These are phyloP conservation scores for Cerastis leucographa DNA, from an alignment of 2,888 invertebrate species.

Conservation along the genomic window DNA sequence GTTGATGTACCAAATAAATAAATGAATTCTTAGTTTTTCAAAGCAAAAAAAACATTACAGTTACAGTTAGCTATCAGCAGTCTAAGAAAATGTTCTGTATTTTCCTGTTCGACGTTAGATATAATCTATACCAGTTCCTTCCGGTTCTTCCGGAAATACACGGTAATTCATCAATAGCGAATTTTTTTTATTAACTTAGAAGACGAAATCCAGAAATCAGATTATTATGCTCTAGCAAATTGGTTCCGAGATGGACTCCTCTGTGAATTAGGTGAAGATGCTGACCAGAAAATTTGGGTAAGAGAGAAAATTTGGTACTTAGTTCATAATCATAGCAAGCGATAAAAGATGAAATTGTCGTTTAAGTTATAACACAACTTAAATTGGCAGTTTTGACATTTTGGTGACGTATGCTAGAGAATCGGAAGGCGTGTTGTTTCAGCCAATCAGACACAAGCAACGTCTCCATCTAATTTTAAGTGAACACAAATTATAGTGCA, in stretches of 20 bases:
- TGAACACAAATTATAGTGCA: too few relatives aligned
- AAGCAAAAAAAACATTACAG: neutral
- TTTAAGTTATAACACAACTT: too few relatives aligned
- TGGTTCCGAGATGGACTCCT: neutral
- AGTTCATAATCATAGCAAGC: neutral
- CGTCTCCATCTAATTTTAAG: too few relatives aligned
- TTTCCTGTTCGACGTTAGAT: neutral
- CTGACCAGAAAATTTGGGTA: neutral
- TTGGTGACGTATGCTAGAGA: too few relatives aligned
- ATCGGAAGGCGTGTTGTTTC: too few relatives aligned
- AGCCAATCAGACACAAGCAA: too few relatives aligned
- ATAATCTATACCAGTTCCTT: neutral
- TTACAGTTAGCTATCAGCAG: neutral
- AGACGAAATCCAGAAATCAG: constrained; percentile 7
- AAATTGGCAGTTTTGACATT: too few relatives aligned
- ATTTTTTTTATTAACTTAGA: neutral
- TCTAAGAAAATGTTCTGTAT: neutral
- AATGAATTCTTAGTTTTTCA: neutral
- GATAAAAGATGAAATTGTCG: too few relatives aligned
- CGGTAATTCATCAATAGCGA: neutral
- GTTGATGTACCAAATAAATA: too few relatives aligned
- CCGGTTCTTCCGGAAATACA: neutral
- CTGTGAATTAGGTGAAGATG: neutral
- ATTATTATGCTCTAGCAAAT: neutral
- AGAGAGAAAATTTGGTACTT: neutral